Base-by-base conservation (phyloP, 1,140 invertebrate genomes). In the Bombus affinis region DNA sequence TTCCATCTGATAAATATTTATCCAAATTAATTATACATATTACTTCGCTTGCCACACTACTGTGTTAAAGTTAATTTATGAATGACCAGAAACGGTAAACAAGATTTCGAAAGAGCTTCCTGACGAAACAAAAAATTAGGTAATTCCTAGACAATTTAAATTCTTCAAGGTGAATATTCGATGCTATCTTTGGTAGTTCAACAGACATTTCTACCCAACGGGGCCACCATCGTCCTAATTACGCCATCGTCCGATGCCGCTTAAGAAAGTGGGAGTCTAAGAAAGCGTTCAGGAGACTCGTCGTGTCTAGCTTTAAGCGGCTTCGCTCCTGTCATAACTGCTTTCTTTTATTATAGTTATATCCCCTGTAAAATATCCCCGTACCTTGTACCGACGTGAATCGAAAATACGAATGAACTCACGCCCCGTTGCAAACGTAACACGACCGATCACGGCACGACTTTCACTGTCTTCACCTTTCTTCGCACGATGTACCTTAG, bases 391-490 rank as follows among this genome's bases (percentile, higher is more conserved):
- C 66, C 39, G 18, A 35, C 59, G 75, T 59, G 65, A 68, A 83
- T 73, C 72, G 85, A 87, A 88, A 76, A 88, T 65, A 83, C 74
- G 47, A 83, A 87, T 65, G 81, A 47, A 65, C 71, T 13, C 15
- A 47, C 2, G 72, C 37, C 81, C 39, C 35, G 47, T 59, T 59
- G 73, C 75, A 82, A 81, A 77, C 65, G 76, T 68, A 32, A 70
- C 37, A 47, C 68, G 53, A 8, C n/a, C 47, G 47, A 53, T 18
- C 47, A 68, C 32, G 35, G 1, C 18, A 32, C 53, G 25, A 86
- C 86, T 88, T 88, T 88, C 85, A 87, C 86, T 82, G 65, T 59
- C 66, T 37, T 53, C 18, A 35, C n/a, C 70, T 87, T 75, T 87
- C 71, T 83, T 87, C n/a, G 37, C 57, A n/a, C 35, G 47, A 66